phyloP scores from a whole-genome alignment of 2,888 invertebrate species.

The Gisinianus flammeolus region DNA sequence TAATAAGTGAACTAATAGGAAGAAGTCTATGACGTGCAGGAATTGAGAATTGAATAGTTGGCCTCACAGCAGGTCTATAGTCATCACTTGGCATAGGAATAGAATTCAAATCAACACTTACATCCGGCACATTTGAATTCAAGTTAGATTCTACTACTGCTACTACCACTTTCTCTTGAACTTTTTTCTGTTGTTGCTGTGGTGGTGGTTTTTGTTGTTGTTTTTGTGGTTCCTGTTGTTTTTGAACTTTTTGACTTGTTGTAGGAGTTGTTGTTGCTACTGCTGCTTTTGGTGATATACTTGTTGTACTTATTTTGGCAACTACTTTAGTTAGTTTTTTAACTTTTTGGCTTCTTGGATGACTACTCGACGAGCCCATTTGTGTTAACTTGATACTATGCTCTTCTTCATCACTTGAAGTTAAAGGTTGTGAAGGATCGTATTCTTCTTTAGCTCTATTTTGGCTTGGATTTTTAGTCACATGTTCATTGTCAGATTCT shows the following conservation, averaged over 20 bases:
- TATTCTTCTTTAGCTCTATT: slow-evolving; percentile 47
- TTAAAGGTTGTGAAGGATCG: slow-evolving; percentile 58
- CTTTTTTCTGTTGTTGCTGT: background rate
- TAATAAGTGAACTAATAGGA: slow-evolving; percentile 56
- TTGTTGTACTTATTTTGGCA: background rate
- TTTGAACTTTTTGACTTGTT: background rate
- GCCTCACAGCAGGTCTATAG: slow-evolving; percentile 52
- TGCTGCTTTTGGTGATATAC: background rate
- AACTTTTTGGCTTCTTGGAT: background rate
- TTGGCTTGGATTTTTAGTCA: background rate
- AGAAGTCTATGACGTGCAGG: slow-evolving; percentile 56
- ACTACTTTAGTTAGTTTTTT: slow-evolving; percentile 1
- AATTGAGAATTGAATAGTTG: slow-evolving; percentile 58
- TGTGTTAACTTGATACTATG: slow-evolving; percentile 33
- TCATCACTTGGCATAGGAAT: slow-evolving; percentile 56
- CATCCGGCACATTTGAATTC: background rate
- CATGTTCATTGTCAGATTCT: background rate
- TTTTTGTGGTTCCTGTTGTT: background rate
- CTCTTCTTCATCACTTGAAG: slow-evolving; percentile 58
- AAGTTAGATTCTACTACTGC: slow-evolving; percentile 14
- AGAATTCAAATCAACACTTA: slow-evolving; percentile 44
- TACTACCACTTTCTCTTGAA: background rate
- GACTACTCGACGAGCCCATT: background rate
- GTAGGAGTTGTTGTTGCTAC: background rate
- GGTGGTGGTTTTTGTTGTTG: background rate